A percentile compares a stretch with the other conserved stretches of the same genome.
These are phyloP conservation scores for Sipunculus nudus DNA, from an alignment of 2,888 invertebrate species.

Conservation along the genomic window DNA sequence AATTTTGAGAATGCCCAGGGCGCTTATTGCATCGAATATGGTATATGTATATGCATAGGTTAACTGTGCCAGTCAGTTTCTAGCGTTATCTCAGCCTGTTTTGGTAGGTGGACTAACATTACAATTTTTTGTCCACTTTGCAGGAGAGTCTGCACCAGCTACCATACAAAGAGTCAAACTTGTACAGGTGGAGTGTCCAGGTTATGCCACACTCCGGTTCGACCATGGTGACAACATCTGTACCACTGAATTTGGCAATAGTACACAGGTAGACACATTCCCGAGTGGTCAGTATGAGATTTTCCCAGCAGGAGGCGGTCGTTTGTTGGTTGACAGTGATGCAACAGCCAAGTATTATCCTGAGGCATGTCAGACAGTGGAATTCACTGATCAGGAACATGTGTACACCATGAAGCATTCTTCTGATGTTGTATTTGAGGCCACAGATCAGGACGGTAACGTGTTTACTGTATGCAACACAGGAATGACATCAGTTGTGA, in stretches of 20 bases:
- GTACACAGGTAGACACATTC: constrained; percentile 57
- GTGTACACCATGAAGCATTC: constrained; percentile 60
- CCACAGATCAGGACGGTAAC: constrained; percentile 60
- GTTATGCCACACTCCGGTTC: constrained; percentile 64
- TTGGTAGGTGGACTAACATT: too few species aligned
- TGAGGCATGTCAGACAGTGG: not conserved
- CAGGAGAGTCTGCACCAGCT: constrained; percentile 40
- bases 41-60: too few species aligned
- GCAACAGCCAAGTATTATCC: constrained; percentile 24
- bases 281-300: constrained; percentile 61
- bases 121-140: too few species aligned
- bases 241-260: constrained; percentile 62
- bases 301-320: constrained; percentile 55
- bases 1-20: too few species aligned
- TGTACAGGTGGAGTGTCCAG: constrained; percentile 64
- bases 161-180: constrained; percentile 51
- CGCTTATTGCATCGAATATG: too few species aligned
- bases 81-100: too few species aligned
- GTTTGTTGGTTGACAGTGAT: constrained; percentile 52
- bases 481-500: constrained; percentile 56
- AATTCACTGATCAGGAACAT: constrained; percentile 45
- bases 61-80: too few species aligned
- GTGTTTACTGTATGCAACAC: constrained; percentile 59
- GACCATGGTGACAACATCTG: constrained; percentile 60
- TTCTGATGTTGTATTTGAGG: constrained; percentile 56